Percentiles rank a stretch among this genome's conserved stretches.
These are phyloP conservation scores for Sepioteuthis lessoniana DNA, from an alignment of 2,888 invertebrate genomes.

Conservation along the genomic window DNA sequence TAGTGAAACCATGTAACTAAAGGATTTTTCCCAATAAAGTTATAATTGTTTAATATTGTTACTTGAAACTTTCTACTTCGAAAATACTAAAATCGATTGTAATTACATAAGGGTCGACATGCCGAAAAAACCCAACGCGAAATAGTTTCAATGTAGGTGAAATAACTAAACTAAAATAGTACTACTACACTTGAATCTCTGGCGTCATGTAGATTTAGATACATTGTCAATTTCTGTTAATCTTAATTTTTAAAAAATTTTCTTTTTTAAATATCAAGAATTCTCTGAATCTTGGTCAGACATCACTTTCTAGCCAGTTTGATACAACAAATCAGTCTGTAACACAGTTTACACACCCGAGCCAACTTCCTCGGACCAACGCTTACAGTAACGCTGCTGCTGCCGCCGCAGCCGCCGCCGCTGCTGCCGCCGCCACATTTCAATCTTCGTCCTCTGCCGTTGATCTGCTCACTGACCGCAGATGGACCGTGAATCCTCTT, in stretches of 20 bases:
- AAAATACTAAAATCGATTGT: too few species aligned
- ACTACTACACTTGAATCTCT: too few species aligned
- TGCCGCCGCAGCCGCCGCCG: conserved; percentile 47
- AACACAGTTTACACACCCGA: conserved; percentile 48
- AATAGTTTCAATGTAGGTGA: too few species aligned
- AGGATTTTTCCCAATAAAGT: too few species aligned
- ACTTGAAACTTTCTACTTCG: too few species aligned
- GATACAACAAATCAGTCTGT: neutral
- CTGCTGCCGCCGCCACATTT: conserved; percentile 44
- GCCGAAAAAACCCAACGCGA: too few species aligned
- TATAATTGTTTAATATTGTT: too few species aligned
- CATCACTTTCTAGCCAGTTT: conserved; percentile 50
- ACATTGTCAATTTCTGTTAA: neutral
- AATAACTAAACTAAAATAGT: too few species aligned
- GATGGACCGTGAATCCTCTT: conserved; percentile 40
- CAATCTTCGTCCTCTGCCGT: neutral
- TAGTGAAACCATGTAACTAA: too few species aligned
- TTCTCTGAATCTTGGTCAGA: conserved; percentile 56
- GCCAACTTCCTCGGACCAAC: conserved; percentile 56
- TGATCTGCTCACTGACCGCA: conserved; percentile 40
- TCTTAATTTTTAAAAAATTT: neutral
- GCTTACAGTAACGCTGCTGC: conserved; percentile 59
- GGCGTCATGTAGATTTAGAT: too few species aligned
- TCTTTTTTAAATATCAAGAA: conserved; percentile 51
- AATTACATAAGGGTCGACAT: too few species aligned